A percentile compares a stretch with the other conserved stretches of the same genome.
These are phyloP conservation scores for Anthonomus grandis DNA, from an alignment of 1,140 invertebrate species.

Conservation along the genomic window DNA sequence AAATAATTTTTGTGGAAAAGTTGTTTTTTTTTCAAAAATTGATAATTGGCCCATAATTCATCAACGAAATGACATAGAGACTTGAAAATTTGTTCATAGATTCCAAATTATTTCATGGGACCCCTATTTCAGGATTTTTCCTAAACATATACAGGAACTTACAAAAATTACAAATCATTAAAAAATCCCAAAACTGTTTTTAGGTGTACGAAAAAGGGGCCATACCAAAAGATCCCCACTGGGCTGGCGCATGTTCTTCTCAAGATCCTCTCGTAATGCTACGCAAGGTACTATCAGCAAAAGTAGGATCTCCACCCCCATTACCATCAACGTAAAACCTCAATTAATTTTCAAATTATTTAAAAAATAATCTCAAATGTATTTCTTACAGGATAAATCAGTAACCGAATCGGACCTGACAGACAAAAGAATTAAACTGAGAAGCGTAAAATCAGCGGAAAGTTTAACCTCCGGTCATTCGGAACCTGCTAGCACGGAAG, in stretches of 20 bases:
- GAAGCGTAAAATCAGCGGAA: slow-evolving; percentile 70
- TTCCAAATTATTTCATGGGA: too few relatives aligned
- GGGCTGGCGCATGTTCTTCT: slow-evolving; percentile 79
- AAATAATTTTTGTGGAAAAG: too few relatives aligned
- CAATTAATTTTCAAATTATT: background rate
- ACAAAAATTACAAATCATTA: too few relatives aligned
- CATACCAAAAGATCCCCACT: slow-evolving; percentile 71
- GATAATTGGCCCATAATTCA: too few relatives aligned
- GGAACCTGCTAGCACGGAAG: slow-evolving; percentile 47
- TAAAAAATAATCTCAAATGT: background rate
- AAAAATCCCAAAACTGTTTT: background rate
- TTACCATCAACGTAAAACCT: slow-evolving; percentile 32
- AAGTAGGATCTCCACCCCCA: slow-evolving; percentile 40
- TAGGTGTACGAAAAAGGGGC: slow-evolving; percentile 54
- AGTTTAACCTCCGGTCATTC: slow-evolving; percentile 57
- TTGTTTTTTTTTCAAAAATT: too few relatives aligned
- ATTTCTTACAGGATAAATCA: slow-evolving; percentile 44
- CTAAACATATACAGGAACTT: too few relatives aligned
- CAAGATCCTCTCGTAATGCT: slow-evolving; percentile 52
- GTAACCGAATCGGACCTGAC: slow-evolving; percentile 48
- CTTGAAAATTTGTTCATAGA: too few relatives aligned
- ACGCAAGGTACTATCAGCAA: slow-evolving; percentile 34
- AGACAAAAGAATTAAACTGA: slow-evolving; percentile 53
- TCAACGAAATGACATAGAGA: too few relatives aligned
- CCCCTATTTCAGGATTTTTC: too few relatives aligned